phyloP scores from a whole-genome alignment of 2,888 invertebrate genomes.

The Drosophila nigricruria region DNA sequence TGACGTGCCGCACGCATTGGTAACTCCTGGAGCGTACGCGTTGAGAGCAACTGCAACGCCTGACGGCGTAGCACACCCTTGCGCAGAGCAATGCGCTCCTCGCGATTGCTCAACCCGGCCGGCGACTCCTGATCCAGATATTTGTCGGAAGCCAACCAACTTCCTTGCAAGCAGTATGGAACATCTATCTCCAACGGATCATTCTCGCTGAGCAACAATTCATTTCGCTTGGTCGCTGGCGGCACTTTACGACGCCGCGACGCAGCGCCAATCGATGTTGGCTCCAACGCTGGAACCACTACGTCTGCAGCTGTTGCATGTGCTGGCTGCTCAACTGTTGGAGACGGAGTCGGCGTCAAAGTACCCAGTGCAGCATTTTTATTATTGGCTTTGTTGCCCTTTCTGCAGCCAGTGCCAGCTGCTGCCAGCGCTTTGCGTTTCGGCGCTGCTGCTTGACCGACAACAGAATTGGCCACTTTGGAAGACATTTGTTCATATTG shows the following conservation, averaged over 20 bases:
- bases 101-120: conserved; percentile 57
- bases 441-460: conserved; percentile 20
- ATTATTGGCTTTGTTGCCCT: conserved; percentile 47
- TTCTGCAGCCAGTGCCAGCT: conserved; percentile 35
- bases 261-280: not conserved
- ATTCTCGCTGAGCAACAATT: conserved; percentile 43
- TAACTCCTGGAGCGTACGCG: conserved; percentile 79
- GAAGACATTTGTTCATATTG: conserved; percentile 76
- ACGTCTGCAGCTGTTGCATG: conserved; percentile 17
- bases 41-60: conserved; percentile 82
- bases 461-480: conserved; percentile 66
- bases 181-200: conserved; percentile 54
- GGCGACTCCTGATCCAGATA: conserved; percentile 27
- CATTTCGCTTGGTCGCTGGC: conserved; percentile 34
- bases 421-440: conserved; percentile 57
- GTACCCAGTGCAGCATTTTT: conserved; percentile 20
- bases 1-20: conserved; percentile 77
- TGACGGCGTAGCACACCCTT: conserved; percentile 82
- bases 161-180: conserved; percentile 81
- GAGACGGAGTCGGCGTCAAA: not conserved
- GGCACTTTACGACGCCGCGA: conserved; percentile 35
- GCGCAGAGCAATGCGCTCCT: conserved; percentile 83
- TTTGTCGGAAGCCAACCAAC: conserved; percentile 76
- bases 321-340: conserved; percentile 12
- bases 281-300: conserved; percentile 3